These are phyloP conservation scores for Andrena bicolor DNA, from an alignment of 2,888 invertebrate species.

Conservation along the genomic window DNA sequence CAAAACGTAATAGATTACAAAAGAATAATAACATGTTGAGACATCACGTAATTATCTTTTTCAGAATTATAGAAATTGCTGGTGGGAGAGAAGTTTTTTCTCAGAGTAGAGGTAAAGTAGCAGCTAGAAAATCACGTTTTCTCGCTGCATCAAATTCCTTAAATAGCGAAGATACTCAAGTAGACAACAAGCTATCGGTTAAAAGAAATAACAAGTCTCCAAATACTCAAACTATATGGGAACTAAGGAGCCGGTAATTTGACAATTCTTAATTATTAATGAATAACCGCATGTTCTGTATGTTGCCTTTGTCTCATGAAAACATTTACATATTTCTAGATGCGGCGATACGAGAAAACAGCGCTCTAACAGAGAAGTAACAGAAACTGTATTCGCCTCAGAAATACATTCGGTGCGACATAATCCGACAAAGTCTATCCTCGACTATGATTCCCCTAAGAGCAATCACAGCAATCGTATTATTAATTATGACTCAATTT, in stretches of 20 bases:
- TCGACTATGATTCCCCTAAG: constrained; percentile 84
- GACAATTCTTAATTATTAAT: constrained; percentile 7
- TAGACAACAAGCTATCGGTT: constrained; percentile 83
- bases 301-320: not conserved
- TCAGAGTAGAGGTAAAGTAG: constrained; percentile 91
- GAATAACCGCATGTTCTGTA: not conserved
- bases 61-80: constrained; percentile 91
- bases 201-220: constrained; percentile 86
- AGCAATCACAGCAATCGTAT: constrained; percentile 80
- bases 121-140: constrained; percentile 90
- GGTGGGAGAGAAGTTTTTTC: constrained; percentile 94
- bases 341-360: constrained; percentile 84
- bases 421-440: constrained; percentile 83
- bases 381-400: constrained; percentile 88
- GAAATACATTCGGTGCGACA: constrained; percentile 88
- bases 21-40: not conserved
- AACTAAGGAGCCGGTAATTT: constrained; percentile 86
- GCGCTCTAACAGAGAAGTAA: constrained; percentile 86
- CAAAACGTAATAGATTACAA: not conserved
- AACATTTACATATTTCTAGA: constrained; percentile 74
- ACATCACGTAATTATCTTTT: constrained; percentile 33
- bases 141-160: constrained; percentile 83
- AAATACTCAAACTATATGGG: constrained; percentile 87
- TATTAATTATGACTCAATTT: constrained; percentile 82
- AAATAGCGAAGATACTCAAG: constrained; percentile 82